Evolutionary conservation across 2,113 vertebrate genomes (phyloP).

Genomic region (Actenoides lindsayi): DNA sequence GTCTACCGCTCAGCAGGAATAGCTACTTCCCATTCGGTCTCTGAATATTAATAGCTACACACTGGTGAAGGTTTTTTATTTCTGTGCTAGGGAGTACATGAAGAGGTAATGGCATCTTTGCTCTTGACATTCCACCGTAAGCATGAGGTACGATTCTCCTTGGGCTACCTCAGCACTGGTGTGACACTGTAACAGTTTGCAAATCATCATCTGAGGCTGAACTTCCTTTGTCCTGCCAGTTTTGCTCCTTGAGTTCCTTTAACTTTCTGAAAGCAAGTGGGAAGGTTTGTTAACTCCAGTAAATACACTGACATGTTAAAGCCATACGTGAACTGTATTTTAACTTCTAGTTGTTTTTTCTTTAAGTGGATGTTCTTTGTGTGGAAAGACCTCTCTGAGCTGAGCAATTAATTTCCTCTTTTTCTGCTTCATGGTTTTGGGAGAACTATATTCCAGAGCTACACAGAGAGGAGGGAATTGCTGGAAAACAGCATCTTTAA

Average conservation of each 20-base stretch:
- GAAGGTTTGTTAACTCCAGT: not conserved
- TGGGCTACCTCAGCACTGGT: not conserved
- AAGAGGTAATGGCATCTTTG: not conserved
- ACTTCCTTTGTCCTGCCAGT: not conserved
- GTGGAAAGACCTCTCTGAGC: not conserved
- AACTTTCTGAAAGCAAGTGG: not conserved
- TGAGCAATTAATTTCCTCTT: not conserved
- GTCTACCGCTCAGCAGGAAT: not conserved
- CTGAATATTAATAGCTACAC: not conserved
- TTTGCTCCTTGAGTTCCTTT: not conserved
- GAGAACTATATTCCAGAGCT: not conserved
- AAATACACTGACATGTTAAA: not conserved
- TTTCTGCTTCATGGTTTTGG: not conserved
- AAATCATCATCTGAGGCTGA: not conserved
- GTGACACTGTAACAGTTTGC: rapidly evolving
- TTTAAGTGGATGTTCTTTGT: not conserved
- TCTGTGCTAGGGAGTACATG: not conserved
- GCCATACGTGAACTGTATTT: not conserved
- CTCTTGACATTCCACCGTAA: not conserved
- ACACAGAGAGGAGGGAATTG: not conserved
- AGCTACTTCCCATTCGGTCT: not conserved
- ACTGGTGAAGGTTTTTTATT: not conserved
- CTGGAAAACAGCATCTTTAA: not conserved
- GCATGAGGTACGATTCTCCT: not conserved
- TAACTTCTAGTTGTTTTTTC: not conserved